Percentiles rank a stretch among this genome's conserved stretches.
Conservation (phyloP, 2,797 vertebrate species). For the Trematomus bernacchii region DNA sequence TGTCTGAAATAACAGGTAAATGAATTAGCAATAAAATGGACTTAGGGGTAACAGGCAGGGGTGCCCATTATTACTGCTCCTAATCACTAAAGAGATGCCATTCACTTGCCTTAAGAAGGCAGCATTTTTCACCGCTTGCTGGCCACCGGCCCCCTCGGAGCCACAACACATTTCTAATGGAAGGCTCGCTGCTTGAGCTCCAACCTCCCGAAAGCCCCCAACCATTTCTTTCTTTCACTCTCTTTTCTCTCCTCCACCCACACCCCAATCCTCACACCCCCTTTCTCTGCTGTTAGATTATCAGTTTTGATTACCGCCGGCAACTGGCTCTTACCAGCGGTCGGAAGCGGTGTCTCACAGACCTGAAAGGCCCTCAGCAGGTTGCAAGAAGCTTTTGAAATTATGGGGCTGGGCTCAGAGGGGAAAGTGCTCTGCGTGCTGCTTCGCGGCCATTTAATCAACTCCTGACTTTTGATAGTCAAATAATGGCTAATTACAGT, state of each 20-base stretch:
- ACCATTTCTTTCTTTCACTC: conserved; percentile 87
- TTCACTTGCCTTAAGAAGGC: conserved; percentile 98
- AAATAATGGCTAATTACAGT: conserved; percentile 99
- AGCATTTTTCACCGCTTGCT: conserved; percentile 95
- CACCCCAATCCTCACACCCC: conserved; percentile 31
- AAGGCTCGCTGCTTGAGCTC: conserved; percentile 98
- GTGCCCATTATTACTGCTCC: conserved; percentile 96
- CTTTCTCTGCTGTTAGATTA: conserved; percentile 92
- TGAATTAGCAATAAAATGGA: conserved; percentile 99
- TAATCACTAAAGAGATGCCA: conserved; percentile 99
- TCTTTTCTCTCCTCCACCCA: conserved; percentile 72
- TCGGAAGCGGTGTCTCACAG: conserved; percentile 91
- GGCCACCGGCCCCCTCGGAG: conserved; percentile 96
- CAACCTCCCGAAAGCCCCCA: conserved; percentile 87
- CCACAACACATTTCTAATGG: conserved; percentile 99
- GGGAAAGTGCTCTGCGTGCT: conserved; percentile 93
- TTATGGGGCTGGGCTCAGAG: conserved; percentile 90
- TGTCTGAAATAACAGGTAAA: conserved; percentile 99
- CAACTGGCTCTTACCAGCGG: conserved; percentile 97
- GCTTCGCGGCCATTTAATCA: conserved; percentile 97
- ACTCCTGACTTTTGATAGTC: conserved; percentile 99
- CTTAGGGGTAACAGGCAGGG: conserved; percentile 95
- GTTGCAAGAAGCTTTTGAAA: conserved; percentile 97
- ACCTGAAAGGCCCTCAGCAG: conserved; percentile 98
- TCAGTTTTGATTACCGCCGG: conserved; percentile 98